Percentiles rank a stretch among this genome's conserved stretches.
Conservation (phyloP, 2,797 vertebrate species). For the Tauraco hartlaubi region DNA sequence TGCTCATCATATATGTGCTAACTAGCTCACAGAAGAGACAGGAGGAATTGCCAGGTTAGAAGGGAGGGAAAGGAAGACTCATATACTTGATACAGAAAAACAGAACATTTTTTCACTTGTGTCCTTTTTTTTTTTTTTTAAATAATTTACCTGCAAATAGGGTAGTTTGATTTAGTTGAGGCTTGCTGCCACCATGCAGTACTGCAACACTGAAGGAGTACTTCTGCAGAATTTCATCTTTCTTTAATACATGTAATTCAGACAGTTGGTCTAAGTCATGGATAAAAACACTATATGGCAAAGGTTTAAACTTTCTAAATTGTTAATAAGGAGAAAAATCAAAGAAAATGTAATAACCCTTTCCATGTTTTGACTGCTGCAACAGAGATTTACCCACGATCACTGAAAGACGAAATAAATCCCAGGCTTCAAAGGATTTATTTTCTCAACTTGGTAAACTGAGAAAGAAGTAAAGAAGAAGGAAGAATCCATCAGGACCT, state of each 20-base stretch:
- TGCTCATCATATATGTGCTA: neutral
- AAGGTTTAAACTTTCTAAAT: neutral
- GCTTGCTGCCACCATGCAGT: neutral
- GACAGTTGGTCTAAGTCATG: neutral
- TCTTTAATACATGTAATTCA: neutral
- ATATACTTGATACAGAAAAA: neutral
- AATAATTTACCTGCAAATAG: neutral
- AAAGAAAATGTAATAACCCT: neutral
- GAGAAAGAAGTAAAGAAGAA: neutral
- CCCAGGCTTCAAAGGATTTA: neutral
- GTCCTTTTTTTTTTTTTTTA: neutral
- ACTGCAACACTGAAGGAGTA: neutral
- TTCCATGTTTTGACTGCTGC: neutral
- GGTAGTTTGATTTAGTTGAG: neutral
- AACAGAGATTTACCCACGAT: neutral
- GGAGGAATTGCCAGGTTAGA: slow-evolving; percentile 30
- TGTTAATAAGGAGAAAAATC: neutral
- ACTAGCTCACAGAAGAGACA: neutral
- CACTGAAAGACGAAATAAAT: neutral
- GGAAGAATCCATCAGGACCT: neutral
- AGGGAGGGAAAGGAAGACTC: neutral
- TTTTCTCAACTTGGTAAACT: neutral
- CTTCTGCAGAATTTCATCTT: neutral
- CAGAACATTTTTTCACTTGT: neutral
- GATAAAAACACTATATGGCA: neutral